A percentile compares a stretch with the other conserved stretches of the same genome.
phyloP scores from a whole-genome alignment of 2,113 vertebrate species.

The Notothenia rossii region DNA sequence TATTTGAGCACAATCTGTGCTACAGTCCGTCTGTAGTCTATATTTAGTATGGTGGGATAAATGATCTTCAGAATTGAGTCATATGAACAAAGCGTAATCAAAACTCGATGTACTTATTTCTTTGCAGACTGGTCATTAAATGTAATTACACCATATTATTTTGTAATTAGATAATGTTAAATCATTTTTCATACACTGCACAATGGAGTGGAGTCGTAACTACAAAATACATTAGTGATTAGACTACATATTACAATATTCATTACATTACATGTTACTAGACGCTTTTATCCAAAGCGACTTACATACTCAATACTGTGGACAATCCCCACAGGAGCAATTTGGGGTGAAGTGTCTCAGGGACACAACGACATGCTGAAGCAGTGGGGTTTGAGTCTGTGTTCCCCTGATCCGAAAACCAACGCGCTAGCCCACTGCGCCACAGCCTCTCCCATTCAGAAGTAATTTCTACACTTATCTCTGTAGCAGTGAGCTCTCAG shows the following conservation, averaged over 20 bases:
- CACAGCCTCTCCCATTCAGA: too few species aligned
- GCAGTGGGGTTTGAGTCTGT: too few species aligned
- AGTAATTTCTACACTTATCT: background rate
- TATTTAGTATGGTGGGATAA: background rate
- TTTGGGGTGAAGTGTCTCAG: too few species aligned
- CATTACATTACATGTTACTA: background rate
- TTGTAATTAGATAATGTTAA: slow-evolving; percentile 52
- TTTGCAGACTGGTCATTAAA: slow-evolving; percentile 55
- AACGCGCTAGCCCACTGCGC: too few species aligned
- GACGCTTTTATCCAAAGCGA: too few species aligned
- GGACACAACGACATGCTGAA: too few species aligned
- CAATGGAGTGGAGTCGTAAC: slow-evolving; percentile 33
- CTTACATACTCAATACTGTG: too few species aligned
- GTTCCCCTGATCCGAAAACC: too few species aligned
- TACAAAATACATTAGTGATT: slow-evolving; percentile 10
- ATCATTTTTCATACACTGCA: slow-evolving; percentile 46
- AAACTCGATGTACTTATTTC: slow-evolving; percentile 35
- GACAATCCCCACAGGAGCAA: too few species aligned
- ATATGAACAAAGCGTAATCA: slow-evolving; percentile 53
- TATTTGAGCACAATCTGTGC: too few species aligned
- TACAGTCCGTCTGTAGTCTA: too few species aligned
- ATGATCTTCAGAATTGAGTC: slow-evolving; percentile 14
- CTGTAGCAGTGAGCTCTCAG: slow-evolving; percentile 29
- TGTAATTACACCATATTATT: slow-evolving; percentile 55
- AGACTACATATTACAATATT: background rate